Conservation (phyloP, 2,888 invertebrate species). For the Nymphalis polychloros region DNA sequence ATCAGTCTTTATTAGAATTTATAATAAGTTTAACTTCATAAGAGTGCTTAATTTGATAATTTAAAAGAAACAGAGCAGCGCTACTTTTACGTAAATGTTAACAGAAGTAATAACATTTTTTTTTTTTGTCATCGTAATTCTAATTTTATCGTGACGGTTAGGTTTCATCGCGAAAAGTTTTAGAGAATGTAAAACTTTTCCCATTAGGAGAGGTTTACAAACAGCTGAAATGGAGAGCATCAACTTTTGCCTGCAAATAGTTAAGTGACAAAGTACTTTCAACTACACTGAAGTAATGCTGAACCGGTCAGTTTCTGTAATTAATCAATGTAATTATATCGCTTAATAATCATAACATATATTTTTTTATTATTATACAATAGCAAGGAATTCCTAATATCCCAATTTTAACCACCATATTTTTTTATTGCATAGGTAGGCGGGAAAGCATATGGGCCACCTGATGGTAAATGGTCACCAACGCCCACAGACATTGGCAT, state of each 20-base stretch:
- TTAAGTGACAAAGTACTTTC: conserved; percentile 21
- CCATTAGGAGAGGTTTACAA: conserved; percentile 25
- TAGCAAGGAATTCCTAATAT: too few relatives aligned
- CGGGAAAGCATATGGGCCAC: too few relatives aligned
- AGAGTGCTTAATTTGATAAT: neutral
- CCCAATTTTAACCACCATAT: too few relatives aligned
- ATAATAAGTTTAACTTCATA: neutral
- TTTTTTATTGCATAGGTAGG: too few relatives aligned
- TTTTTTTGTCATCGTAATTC: neutral
- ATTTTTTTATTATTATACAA: too few relatives aligned
- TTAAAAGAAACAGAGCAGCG: too few relatives aligned
- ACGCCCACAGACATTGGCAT: too few relatives aligned
- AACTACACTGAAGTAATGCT: conserved; percentile 12
- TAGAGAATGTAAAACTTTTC: conserved; percentile 20
- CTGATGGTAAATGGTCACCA: too few relatives aligned
- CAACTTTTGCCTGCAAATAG: conserved; percentile 25
- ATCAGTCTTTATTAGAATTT: neutral
- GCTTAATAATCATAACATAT: neutral
- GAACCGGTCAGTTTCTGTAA: conserved; percentile 4
- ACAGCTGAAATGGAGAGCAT: conserved; percentile 26
- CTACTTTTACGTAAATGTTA: too few relatives aligned
- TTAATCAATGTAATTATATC: neutral
- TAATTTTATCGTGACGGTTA: neutral
- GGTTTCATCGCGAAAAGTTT: neutral
- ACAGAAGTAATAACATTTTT: too few relatives aligned